A percentile compares a stretch with the other conserved stretches of the same genome.
Conservation (phyloP, 2,113 vertebrate species). For the Struthidea cinerea region DNA sequence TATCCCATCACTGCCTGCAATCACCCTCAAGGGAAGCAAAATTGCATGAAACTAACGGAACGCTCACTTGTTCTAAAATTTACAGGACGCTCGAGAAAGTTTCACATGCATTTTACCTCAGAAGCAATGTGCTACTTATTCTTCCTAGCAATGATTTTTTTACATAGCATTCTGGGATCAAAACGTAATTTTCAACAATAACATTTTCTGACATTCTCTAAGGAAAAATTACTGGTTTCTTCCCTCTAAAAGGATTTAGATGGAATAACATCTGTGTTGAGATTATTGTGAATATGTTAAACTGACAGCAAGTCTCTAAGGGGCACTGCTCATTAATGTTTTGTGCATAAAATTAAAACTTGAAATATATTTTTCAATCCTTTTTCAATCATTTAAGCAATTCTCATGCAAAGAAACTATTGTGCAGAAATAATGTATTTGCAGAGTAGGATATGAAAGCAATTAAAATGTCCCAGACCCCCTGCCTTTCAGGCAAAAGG, state of each 20-base stretch:
- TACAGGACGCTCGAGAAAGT: background rate
- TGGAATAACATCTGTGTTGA: constrained; percentile 75
- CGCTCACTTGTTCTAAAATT: background rate
- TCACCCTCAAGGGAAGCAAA: background rate
- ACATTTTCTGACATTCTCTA: constrained; percentile 66
- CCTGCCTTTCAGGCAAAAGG: constrained; percentile 60
- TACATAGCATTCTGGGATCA: constrained; percentile 54
- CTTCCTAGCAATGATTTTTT: constrained; percentile 22
- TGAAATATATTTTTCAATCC: constrained; percentile 78
- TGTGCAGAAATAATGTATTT: constrained; percentile 77
- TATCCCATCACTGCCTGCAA: background rate
- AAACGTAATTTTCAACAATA: constrained; percentile 70
- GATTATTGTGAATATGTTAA: constrained; percentile 75
- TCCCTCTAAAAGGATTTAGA: constrained; percentile 70
- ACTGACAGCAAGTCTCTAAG: constrained; percentile 76
- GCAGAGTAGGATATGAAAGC: constrained; percentile 66
- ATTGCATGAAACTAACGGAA: background rate
- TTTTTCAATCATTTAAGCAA: constrained; percentile 78
- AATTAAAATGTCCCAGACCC: constrained; percentile 73
- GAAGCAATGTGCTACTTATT: constrained; percentile 24
- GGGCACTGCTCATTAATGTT: constrained; percentile 76
- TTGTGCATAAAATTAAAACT: constrained; percentile 82
- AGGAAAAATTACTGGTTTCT: constrained; percentile 65
- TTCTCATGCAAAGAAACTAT: constrained; percentile 79
- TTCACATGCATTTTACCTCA: background rate